Evolutionary conservation across 2,113 vertebrate genomes (phyloP), one percentile per base, ranked within the genome.

Genomic region (Hypocryptadius cinnamomeus): DNA sequence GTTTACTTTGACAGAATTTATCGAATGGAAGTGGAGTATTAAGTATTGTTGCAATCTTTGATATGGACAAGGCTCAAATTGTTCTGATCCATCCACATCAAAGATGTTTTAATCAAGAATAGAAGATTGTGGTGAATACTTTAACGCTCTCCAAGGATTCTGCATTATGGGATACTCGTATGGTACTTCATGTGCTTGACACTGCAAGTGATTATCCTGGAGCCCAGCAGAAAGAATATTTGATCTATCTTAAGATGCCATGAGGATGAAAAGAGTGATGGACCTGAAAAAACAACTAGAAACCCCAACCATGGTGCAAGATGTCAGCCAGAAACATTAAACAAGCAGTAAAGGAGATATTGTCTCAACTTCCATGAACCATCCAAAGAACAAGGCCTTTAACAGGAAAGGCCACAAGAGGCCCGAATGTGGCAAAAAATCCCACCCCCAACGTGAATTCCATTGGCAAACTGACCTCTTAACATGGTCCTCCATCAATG

Each of bases 391-490:
- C 48, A 72, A 48, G 6, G 17, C 30, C 65, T 76, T 88, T 65
- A 72, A 61, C 28, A 83, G 37, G 16, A 53, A 72, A 85, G 40
- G 59, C 27, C 5, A 1, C 5, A 64, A 65, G 14, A 87, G 59
- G 39, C 22, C 51, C 59, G 48, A 79, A 57, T 16, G 13, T 22
- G 17, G 25, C 45, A 25, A 68, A 66, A 40, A 15, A 25, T 15
- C 37, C 33, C 21, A 3, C 9, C 11, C 13, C 5, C 4, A 3
- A 0, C 1, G 22, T 44, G 40, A 65, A 11, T 65, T 85, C 28
- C 20, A 73, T 1, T 48, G 59, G 82, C 63, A 93, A 88, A 92
- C 2, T 40, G 68, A 83, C 68, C 50, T 85, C 74, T 72, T 72
- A 47, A 39, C 33, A 28, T 37, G 44, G 33, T 64, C 11, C 28